Base-by-base conservation (phyloP, 64 coral and sea anemone species). In the Stichodactyla mertensii region DNA sequence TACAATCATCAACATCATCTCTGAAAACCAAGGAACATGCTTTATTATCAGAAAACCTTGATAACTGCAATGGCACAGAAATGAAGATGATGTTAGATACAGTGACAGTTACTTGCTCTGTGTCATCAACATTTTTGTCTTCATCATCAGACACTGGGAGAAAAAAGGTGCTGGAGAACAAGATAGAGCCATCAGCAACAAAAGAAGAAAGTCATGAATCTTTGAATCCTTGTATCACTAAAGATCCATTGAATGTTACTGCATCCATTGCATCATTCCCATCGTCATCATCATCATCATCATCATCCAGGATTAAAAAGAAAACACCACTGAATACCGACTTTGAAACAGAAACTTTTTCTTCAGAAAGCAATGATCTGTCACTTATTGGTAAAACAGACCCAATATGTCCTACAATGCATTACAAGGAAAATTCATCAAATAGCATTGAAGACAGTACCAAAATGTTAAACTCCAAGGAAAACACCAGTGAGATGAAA, bases 251-350 rank as follows among this genome's bases (percentile, higher is more conserved):
- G 56, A 58, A 58, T 11, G 56, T 58, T 11, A 58, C 56, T 15
- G 9, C 56, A 58, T 58, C 56, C 9, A 11, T 58, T 58, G 56
- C 14, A 58, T 11, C 56, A 58, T 13, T 31, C 0, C 24, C 69
- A 31, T 31, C 69, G 36, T 3, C 69, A 74, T 10, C 69, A 74
- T 5, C 20, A 9, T 66, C 19, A n/a, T 66, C 62, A n/a, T 66
- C 62, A 66, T 31, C 69, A 12, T 36, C 69, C 7, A 74, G 22
- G 22, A n/a, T 9, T 23, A 74, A 74, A 12, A 74, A 74, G 24
- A 74, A 31, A 74, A 74, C 69, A 36, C 69, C 69, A 31, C 15
- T 82, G 8, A 82, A 82, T 18, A 55, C 52, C n/a, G 80, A 82
- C 52, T 82, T 82, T 55, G 80, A 82, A 55, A 82, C 52, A 82